Evolutionary conservation across 2,797 vertebrate genomes (phyloP).

Genomic region (Australoheros facetus): DNA sequence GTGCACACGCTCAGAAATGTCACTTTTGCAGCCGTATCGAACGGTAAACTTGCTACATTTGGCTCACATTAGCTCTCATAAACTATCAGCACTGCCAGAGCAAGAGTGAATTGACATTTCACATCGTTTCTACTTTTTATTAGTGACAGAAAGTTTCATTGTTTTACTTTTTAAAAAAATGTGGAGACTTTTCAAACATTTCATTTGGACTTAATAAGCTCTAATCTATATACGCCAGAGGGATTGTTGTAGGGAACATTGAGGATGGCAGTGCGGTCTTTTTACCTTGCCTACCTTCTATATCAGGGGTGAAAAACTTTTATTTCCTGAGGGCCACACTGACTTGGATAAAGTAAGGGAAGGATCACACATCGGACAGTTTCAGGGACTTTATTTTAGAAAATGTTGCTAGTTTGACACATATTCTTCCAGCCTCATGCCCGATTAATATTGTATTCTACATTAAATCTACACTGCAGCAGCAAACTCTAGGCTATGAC

Average conservation of each 20-base stretch:
- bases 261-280: background rate
- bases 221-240: constrained; percentile 7
- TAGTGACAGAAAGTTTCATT: background rate
- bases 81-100: too few species aligned
- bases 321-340: background rate
- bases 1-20: background rate
- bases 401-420: background rate
- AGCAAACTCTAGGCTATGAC: background rate
- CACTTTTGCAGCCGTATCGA: background rate
- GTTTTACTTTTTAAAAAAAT: background rate
- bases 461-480: background rate
- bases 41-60: background rate
- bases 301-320: background rate
- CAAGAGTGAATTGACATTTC: background rate
- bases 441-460: background rate
- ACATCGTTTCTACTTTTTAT: background rate
- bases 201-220: background rate
- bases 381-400: background rate
- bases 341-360: background rate
- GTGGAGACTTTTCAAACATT: background rate
- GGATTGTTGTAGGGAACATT: constrained; percentile 1
- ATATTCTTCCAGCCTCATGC: background rate
- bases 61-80: background rate
- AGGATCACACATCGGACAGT: background rate
- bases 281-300: background rate